These are phyloP conservation scores for Leptopilina myrica DNA, from an alignment of 2,888 invertebrate species.

Conservation along the genomic window DNA sequence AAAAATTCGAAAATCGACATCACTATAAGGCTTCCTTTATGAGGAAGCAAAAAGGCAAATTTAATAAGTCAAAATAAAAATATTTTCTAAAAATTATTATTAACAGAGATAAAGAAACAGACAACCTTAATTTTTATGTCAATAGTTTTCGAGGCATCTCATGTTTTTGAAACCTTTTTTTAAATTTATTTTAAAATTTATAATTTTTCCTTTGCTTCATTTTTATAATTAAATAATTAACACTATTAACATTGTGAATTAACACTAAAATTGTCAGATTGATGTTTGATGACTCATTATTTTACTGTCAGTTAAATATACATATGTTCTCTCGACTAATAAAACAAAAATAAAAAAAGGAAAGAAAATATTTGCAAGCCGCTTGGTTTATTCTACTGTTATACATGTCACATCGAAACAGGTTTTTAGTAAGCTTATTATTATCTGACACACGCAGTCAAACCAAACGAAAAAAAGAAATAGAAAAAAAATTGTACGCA, in stretches of 20 bases:
- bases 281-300: neutral
- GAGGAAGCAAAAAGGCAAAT: too few species aligned
- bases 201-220: too few species aligned
- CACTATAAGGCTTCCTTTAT: too few species aligned
- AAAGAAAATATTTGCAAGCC: conserved; percentile 41
- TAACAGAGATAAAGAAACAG: too few species aligned
- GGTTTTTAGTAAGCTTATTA: conserved; percentile 45
- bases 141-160: too few species aligned
- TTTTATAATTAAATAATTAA: too few species aligned
- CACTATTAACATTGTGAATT: neutral
- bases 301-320: neutral
- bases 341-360: conserved; percentile 44
- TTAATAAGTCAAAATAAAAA: too few species aligned
- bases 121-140: too few species aligned
- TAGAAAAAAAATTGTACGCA: neutral
- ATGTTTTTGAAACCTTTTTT: too few species aligned
- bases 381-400: conserved; percentile 46
- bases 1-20: too few species aligned
- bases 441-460: conserved; percentile 19
- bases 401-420: conserved; percentile 28
- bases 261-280: neutral
- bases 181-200: too few species aligned
- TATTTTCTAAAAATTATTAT: too few species aligned
- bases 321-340: conserved; percentile 35
- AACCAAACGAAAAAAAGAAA: neutral